Percentiles rank a stretch among this genome's conserved stretches.
These are phyloP conservation scores for Sardina pilchardus DNA, from an alignment of 2,113 vertebrate species.

Conservation along the genomic window DNA sequence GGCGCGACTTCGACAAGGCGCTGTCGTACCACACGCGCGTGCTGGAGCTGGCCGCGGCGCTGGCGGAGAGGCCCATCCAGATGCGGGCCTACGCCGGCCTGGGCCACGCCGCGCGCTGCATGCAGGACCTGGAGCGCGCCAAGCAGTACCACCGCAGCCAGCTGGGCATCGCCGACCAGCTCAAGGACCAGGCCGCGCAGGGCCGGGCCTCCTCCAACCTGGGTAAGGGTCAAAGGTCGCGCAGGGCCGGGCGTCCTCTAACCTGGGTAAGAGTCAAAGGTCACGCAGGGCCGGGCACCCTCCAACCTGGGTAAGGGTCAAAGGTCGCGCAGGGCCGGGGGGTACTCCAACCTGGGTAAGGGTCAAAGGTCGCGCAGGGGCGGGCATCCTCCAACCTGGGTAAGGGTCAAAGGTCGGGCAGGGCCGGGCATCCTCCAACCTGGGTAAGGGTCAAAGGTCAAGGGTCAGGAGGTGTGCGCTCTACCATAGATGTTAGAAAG, in stretches of 20 bases:
- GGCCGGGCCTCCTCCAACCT: slow-evolving; percentile 96
- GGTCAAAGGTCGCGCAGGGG: slow-evolving; percentile 67
- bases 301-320: too few species aligned
- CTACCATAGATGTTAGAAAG: too few species aligned
- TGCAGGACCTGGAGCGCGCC: slow-evolving; percentile 96
- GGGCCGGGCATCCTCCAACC: slow-evolving; percentile 92
- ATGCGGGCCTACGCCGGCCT: slow-evolving; percentile 97
- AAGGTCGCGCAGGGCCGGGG: slow-evolving; percentile 53
- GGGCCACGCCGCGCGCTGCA: slow-evolving; percentile 93
- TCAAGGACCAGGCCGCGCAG: slow-evolving; percentile 93
- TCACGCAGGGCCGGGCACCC: slow-evolving; percentile 49
- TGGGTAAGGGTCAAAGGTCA: too few species aligned
- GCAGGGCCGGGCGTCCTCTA: slow-evolving; percentile 93
- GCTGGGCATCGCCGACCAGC: slow-evolving; percentile 87
- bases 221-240: slow-evolving; percentile 80
- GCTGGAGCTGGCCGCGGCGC: slow-evolving; percentile 90
- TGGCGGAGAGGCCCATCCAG: slow-evolving; percentile 90
- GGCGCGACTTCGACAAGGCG: slow-evolving; percentile 96
- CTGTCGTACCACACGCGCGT: slow-evolving; percentile 97
- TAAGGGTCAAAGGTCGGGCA: slow-evolving; percentile 79
- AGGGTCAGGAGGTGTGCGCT: too few species aligned
- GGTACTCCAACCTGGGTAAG: too few species aligned
- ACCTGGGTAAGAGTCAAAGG: slow-evolving; percentile 45
- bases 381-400: slow-evolving; percentile 96
- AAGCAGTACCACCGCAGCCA: slow-evolving; percentile 95